Evolutionary conservation across 2,888 invertebrate species (phyloP), one percentile per base, ranked within the genome.

Genomic region (Eledona agricola): DNA sequence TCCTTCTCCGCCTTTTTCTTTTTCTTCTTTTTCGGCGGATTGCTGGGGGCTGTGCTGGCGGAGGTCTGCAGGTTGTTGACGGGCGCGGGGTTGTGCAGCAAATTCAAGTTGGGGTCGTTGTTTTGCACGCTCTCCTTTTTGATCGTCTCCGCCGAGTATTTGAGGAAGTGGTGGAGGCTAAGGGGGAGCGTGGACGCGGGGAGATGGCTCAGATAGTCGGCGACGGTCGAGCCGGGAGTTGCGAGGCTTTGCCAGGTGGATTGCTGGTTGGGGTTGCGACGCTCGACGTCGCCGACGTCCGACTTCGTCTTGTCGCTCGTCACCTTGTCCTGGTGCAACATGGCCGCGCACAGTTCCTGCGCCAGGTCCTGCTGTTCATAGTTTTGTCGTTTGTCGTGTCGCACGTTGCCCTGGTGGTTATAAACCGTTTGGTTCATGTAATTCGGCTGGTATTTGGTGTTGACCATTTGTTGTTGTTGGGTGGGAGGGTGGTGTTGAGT

Each of bases 191-290:
- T 86, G 25, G 85, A 85, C 38, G 87, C 85, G 31, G 88, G 87
- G 59, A 92, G 76, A 54, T 91, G 89, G 4, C 90, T 90, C 51
- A 92, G 80, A 74, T 92, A 92, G 76, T 92, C 91, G 4, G 90
- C 91, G 4, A 92, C 91, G 0, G 90, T 89, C 0, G 89, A 87
- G 42, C 90, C 89, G 3, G 78, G 73, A 17, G 79, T 68, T 1
- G 78, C 81, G 22, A 89, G 75, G 1, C 86, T 83, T 72, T 88
- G 88, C 89, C 89, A 89, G 1, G 87, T 80, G 0, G 85, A 78
- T 1, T 83, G 80, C 80, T n/a, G n/a, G n/a, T n/a, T n/a, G n/a
- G n/a, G n/a, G n/a, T n/a, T n/a, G n/a, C n/a, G n/a, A n/a, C n/a
- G n/a, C n/a, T n/a, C n/a, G n/a, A n/a, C n/a, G n/a, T n/a, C n/a